phyloP scores from a whole-genome alignment of 92 coral and sea anemone genomes.

The Bergia sp. region DNA sequence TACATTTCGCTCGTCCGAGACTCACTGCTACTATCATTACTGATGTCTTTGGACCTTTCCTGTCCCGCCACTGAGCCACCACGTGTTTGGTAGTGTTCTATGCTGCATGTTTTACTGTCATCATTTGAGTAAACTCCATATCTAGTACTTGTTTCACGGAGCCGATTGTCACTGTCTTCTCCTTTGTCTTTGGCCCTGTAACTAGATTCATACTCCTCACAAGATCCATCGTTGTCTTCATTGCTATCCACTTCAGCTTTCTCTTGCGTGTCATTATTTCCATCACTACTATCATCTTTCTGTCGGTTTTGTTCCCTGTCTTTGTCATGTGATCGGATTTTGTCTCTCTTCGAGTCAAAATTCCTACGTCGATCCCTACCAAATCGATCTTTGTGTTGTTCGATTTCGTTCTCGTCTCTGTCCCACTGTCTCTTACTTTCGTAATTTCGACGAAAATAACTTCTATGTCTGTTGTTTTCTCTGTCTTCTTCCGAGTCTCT shows the following conservation, averaged over 20 bases:
- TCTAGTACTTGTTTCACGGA: neutral
- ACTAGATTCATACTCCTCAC: neutral
- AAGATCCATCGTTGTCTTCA: neutral
- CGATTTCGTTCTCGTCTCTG: slow-evolving; percentile 2
- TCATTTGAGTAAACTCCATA: neutral
- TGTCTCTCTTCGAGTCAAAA: neutral
- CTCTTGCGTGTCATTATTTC: slow-evolving; percentile 1
- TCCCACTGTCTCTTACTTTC: neutral
- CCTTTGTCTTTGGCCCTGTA: neutral
- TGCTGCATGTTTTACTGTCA: neutral
- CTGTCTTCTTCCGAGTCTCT: slow-evolving; percentile 3
- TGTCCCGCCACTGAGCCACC: neutral
- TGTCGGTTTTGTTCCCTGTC: neutral
- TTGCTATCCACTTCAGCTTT: neutral
- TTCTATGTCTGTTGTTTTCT: neutral
- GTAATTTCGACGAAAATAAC: neutral
- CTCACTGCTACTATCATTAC: slow-evolving; percentile 24
- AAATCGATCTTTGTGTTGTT: slow-evolving; percentile 7
- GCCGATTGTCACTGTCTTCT: neutral
- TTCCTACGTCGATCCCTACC: slow-evolving; percentile 21
- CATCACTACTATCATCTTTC: neutral
- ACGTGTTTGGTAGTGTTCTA: neutral
- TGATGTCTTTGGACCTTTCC: neutral
- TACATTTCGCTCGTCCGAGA: slow-evolving; percentile 31
- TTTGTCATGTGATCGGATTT: neutral